A percentile compares a stretch with the other conserved stretches of the same genome.
Conservation (phyloP, 2,888 invertebrate species). For the Anthophora plumipes region DNA sequence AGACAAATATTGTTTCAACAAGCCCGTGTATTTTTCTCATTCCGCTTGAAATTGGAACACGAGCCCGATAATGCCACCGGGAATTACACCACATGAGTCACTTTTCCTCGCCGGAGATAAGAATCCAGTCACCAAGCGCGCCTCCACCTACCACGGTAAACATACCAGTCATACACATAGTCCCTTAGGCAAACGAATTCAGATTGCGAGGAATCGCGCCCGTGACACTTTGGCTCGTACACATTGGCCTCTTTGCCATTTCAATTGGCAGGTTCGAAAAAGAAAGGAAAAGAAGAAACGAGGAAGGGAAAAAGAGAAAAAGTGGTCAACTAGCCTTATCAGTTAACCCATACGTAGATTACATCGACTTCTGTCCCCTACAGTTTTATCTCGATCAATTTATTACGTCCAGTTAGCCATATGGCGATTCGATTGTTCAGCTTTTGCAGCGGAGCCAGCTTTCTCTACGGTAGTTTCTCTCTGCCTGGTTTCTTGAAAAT, state of each 20-base stretch:
- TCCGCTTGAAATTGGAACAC: conserved; percentile 33
- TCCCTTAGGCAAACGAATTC: conserved; percentile 28
- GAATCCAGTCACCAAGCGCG: conserved; percentile 15
- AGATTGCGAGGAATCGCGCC: background rate
- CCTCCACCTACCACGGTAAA: conserved; percentile 22
- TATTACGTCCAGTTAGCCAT: background rate
- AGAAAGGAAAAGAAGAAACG: background rate
- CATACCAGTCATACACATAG: background rate
- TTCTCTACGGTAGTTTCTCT: background rate
- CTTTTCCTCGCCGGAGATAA: conserved; percentile 43
- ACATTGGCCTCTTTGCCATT: background rate
- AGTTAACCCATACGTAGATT: background rate
- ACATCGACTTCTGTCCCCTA: background rate
- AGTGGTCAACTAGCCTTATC: background rate
- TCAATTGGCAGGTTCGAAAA: conserved; percentile 3
- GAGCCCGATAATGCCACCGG: conserved; percentile 13
- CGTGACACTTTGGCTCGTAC: no score
- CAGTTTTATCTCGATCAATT: background rate
- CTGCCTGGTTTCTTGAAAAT: background rate
- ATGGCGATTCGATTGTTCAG: background rate
- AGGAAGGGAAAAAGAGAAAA: no score
- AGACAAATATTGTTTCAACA: conserved; percentile 37
- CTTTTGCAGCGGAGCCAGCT: background rate
- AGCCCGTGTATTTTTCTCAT: conserved; percentile 1
- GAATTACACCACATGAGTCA: conserved; percentile 51